A percentile compares a stretch with the other conserved stretches of the same genome.
Evolutionary conservation across 1,140 invertebrate species (phyloP).

Genomic region (Pogonognathellus flavescens): DNA sequence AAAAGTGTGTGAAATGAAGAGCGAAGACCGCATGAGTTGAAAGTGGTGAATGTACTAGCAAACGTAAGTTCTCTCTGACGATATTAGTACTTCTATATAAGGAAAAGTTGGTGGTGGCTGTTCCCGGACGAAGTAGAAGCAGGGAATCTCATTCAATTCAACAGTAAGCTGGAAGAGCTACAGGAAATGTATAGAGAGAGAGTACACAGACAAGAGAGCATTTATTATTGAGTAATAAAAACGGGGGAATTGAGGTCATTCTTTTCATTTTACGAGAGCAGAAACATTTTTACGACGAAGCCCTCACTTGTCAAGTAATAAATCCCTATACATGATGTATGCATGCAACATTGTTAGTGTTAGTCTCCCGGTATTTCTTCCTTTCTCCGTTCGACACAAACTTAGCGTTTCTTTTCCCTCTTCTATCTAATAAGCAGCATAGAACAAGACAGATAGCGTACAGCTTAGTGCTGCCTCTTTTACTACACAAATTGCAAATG

Average conservation of each 20-base stretch:
- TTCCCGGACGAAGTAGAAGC: background rate
- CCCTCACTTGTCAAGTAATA: conserved; percentile 50
- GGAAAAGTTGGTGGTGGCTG: background rate
- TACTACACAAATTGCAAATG: no score
- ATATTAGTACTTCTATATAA: background rate
- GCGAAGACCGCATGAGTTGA: background rate
- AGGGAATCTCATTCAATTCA: background rate
- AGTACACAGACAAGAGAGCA: conserved; percentile 31
- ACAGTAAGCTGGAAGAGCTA: background rate
- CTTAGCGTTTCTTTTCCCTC: no score
- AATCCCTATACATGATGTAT: conserved; percentile 37
- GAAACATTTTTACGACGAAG: conserved; percentile 37
- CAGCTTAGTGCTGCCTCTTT: no score
- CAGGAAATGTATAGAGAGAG: background rate
- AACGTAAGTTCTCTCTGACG: background rate
- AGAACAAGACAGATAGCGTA: no score
- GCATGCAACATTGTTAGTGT: conserved; percentile 34
- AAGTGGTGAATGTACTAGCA: background rate
- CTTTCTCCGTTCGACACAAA: no score
- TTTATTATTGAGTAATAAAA: conserved; percentile 43
- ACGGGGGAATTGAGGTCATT: conserved; percentile 45
- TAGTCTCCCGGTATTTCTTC: conserved; percentile 3
- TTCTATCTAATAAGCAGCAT: no score
- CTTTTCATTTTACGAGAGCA: conserved; percentile 39
- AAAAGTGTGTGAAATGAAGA: background rate